Evolutionary conservation across 1,140 invertebrate genomes (phyloP), one percentile per base, ranked within the genome.

Genomic region (Eriocheir sinensis): DNA sequence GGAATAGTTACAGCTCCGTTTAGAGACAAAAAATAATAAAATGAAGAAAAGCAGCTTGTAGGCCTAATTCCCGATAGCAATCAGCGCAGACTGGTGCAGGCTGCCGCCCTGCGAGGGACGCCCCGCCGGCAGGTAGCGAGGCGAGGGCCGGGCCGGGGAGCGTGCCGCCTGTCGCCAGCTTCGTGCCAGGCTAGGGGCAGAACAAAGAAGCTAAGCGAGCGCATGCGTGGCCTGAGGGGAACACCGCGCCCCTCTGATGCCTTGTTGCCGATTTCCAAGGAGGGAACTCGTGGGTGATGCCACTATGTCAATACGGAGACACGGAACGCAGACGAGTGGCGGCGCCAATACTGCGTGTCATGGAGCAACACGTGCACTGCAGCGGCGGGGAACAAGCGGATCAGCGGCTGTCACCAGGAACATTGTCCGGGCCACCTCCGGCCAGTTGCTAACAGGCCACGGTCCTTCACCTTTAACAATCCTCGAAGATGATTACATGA

Each of bases 211-310:
- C 72, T 72, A 38, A 34, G 41, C 80, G 41, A 3, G 30, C 80
- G 80, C 91, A 38, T 85, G 80, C 41, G 80, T 81, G n/a, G 80
- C 91, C 91, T 6, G 32, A 34, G 81, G 88, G 91, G 91, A 48
- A 86, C 81, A 48, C 44, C 91, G 81, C 81, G 41, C 81, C 91
- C 91, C 80, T 30, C 32, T 44, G 86, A 93, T 9, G 27, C 91
- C 83, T 53, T 80, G 91, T 83, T 93, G 91, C 91, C 91, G 17
- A 93, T 93, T 86, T 93, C 91, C 40, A 48, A 80, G 38, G 38
- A 36, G 90, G 60, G 60, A 72, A 72, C 6, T n/a, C 27, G 60
- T 21, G 12, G 27, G 60, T 72, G 60, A 72, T 72, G n/a, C 9
- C 1, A n/a, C 21, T 72, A 8, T 72, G 60, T 72, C 60, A 72